Percentiles rank a stretch among this genome's conserved stretches.
phyloP scores from a whole-genome alignment of 2,888 invertebrate genomes.

The Gnatocerus cornutus region DNA sequence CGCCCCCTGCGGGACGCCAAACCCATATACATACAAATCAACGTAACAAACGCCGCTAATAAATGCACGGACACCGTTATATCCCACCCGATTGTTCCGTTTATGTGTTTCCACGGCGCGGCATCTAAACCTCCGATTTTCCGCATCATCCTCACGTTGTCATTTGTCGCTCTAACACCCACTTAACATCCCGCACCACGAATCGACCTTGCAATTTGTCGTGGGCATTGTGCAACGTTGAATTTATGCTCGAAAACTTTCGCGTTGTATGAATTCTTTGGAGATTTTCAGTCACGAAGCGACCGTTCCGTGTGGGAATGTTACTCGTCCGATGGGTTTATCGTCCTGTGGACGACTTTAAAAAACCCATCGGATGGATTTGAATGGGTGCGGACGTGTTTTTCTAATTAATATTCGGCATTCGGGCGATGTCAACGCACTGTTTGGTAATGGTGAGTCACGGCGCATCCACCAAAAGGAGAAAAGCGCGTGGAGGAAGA shows the following conservation, averaged over 20 bases:
- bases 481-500: background rate
- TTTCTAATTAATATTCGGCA: conserved; percentile 1
- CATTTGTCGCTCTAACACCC: conserved; percentile 10
- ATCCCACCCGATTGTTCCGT: too few species aligned
- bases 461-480: conserved; percentile 19
- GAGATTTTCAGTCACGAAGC: conserved; percentile 13
- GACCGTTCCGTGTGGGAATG: conserved; percentile 11
- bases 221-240: conserved; percentile 11
- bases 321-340: conserved; percentile 3
- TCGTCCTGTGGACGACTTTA: conserved; percentile 7
- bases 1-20: too few species aligned
- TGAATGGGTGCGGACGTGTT: conserved; percentile 7
- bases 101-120: too few species aligned
- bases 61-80: too few species aligned
- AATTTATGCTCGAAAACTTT: conserved; percentile 4
- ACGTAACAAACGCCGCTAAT: too few species aligned
- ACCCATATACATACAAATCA: too few species aligned
- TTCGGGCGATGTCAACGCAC: conserved; percentile 10
- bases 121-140: too few species aligned
- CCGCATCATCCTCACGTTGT: too few species aligned
- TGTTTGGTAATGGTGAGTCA: background rate
- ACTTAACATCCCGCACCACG: conserved; percentile 8
- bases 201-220: conserved; percentile 21
- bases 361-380: conserved; percentile 9
- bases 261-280: conserved; percentile 7